Base-by-base conservation (phyloP, 2,113 vertebrate species). In the Melanostigma gelatinosum region DNA sequence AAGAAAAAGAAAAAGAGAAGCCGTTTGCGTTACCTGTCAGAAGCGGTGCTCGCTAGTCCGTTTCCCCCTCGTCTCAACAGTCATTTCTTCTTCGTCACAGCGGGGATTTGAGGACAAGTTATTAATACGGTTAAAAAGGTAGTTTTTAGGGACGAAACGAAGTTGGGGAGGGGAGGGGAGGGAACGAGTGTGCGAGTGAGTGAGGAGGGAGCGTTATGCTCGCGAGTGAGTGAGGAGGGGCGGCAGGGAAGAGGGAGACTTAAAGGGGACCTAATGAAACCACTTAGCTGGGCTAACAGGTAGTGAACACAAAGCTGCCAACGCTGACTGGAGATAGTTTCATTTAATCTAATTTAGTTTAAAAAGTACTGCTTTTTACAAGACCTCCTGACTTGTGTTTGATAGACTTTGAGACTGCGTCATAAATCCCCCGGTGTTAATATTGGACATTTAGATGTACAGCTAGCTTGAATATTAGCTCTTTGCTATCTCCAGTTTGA, bases 11-110 rank as follows among this genome's bases (percentile, higher is more conserved):
- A 54, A 12, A 15, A 15, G 13, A 24, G 13, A 58, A 24, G 29
- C 6, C 2, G 22, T 61, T 46, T 12, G 38, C 54, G n/a, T 79
- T 92, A 91, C 92, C 92, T 90, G 87, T 88, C 87, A 86, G 77
- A 86, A 75, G 81, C 40, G 76, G 22, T 16, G 68, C 65, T 69
- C 38, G 11, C 50, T 1, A 27, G 36, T 13, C 63, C 69, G 62
- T 12, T 1, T 32, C 60, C 73, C 68, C 36, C 57, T 38, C 63
- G 57, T 38, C 32, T 2, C 36, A 1, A 46, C n/a, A 22, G n/a
- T n/a, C 85, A 89, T 88, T 32, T 82, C 83, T 44, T 64, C 42
- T 48, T 34, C 38, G 6, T 11, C 24, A 62, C 63, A 11, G 61
- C 7, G 54, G 22, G 52, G 27, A 4, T 29, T 63, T 77, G n/a